Evolutionary conservation across 2,888 invertebrate genomes (phyloP).

Genomic region (Eupithecia vulgata): DNA sequence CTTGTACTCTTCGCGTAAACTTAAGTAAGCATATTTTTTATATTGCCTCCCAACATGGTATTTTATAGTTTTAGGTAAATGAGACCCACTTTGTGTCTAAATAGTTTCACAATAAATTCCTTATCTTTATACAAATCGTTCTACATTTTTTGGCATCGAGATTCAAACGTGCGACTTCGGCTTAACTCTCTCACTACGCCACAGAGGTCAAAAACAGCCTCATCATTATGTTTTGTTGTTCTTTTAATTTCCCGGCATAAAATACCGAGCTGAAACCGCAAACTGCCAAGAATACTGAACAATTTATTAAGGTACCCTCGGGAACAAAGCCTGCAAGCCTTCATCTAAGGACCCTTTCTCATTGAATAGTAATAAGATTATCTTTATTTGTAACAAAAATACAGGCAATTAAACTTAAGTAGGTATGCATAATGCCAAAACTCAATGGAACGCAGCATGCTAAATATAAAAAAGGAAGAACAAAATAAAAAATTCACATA

Average conservation of each 20-base stretch:
- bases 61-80: too few species aligned
- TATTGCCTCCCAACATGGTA: too few species aligned
- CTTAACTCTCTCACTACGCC: not conserved
- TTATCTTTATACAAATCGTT: not conserved
- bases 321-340: slow-evolving; percentile 25
- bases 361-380: not conserved
- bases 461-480: too few species aligned
- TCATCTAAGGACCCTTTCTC: slow-evolving; percentile 23
- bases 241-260: slow-evolving; percentile 3
- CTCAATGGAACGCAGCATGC: too few species aligned
- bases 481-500: too few species aligned
- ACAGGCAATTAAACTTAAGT: too few species aligned
- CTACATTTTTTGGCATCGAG: not conserved
- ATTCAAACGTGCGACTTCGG: not conserved
- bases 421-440: too few species aligned
- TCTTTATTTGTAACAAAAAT: not conserved
- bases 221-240: slow-evolving; percentile 5
- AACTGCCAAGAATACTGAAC: slow-evolving; percentile 15
- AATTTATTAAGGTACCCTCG: slow-evolving; percentile 27
- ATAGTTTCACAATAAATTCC: not conserved
- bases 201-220: not conserved
- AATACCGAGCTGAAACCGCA: slow-evolving; percentile 2
- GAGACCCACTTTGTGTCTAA: too few species aligned
- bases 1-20: not conserved
- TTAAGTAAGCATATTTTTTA: too few species aligned